These are phyloP conservation scores for Apotomis turbidana DNA, from an alignment of 2,888 invertebrate genomes.

Conservation along the genomic window DNA sequence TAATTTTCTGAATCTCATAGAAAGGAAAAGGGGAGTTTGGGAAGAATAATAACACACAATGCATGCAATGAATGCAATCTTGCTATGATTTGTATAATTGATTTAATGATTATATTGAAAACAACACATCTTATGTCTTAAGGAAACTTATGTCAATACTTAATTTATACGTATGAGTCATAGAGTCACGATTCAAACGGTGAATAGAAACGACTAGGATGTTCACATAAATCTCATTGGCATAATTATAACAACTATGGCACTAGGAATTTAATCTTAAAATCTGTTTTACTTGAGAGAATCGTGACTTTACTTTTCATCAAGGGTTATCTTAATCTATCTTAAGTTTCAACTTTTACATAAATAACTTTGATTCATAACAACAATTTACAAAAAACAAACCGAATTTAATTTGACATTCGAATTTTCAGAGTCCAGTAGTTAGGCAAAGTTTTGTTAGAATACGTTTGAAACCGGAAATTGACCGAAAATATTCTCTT, in stretches of 20 bases:
- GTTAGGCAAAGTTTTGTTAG: conserved; percentile 18
- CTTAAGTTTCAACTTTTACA: conserved; percentile 53
- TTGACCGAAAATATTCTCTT: conserved; percentile 52
- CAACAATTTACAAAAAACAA: conserved; percentile 63
- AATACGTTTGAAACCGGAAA: conserved; percentile 39
- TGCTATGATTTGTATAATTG: conserved; percentile 71
- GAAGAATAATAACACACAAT: conserved; percentile 61
- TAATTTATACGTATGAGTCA: conserved; percentile 39
- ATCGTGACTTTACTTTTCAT: conserved; percentile 54
- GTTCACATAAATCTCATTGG: neutral
- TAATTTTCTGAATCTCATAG: neutral
- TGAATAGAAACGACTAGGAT: conserved; percentile 35
- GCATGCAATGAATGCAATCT: conserved; percentile 70
- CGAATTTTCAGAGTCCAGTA: conserved; percentile 24
- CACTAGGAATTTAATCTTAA: conserved; percentile 15
- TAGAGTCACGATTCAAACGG: conserved; percentile 48
- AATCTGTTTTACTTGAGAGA: conserved; percentile 19
- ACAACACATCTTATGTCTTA: conserved; percentile 62
- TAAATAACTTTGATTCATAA: conserved; percentile 61
- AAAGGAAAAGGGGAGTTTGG: neutral
- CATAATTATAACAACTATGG: conserved; percentile 18
- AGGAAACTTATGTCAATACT: conserved; percentile 54
- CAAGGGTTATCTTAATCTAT: conserved; percentile 46
- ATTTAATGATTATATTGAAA: conserved; percentile 66
- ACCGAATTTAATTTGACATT: conserved; percentile 41